Percentiles rank a stretch among this genome's conserved stretches.
Conservation (phyloP, 1,140 invertebrate genomes). For the Brevipalpus yothersi region DNA sequence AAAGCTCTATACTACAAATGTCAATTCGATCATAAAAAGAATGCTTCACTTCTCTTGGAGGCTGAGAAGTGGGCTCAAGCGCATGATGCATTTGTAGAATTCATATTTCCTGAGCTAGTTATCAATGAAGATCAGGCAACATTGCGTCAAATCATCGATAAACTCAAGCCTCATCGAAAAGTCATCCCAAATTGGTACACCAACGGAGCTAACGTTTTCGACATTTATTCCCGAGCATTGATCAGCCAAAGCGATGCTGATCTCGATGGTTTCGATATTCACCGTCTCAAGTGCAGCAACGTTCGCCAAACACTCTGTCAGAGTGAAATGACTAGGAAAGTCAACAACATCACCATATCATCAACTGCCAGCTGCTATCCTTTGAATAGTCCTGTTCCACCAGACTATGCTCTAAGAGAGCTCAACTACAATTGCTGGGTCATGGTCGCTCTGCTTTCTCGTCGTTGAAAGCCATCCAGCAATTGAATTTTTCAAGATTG, state of each 20-base stretch:
- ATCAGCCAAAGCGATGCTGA: not conserved
- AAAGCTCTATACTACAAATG: slow-evolving; percentile 1
- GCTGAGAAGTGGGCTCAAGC: slow-evolving; percentile 1
- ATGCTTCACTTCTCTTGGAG: not conserved
- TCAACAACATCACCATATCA: slow-evolving; percentile 14
- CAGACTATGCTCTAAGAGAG: slow-evolving; percentile 36
- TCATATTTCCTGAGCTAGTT: slow-evolving; percentile 5
- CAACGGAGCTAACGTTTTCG: slow-evolving; percentile 2
- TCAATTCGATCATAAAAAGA: not conserved
- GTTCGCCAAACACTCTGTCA: slow-evolving; percentile 25
- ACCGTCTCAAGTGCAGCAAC: not conserved
- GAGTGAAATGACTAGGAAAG: slow-evolving; percentile 35
- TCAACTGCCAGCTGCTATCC: slow-evolving; percentile 23
- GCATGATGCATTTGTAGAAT: slow-evolving; percentile 3
- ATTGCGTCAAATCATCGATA: not conserved
- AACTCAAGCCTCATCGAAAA: not conserved
- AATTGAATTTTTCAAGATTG: too few relatives aligned
- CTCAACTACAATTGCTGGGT: slow-evolving; percentile 15
- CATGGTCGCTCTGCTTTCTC: not conserved
- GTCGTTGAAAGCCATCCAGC: not conserved
- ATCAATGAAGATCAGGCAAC: slow-evolving; percentile 1
- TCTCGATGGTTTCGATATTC: slow-evolving; percentile 1
- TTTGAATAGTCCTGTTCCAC: slow-evolving; percentile 23
- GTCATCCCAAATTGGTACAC: slow-evolving; percentile 3
- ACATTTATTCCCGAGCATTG: not conserved